Conservation (phyloP, 2,113 vertebrate species). For the Crotophaga sulcirostris region DNA sequence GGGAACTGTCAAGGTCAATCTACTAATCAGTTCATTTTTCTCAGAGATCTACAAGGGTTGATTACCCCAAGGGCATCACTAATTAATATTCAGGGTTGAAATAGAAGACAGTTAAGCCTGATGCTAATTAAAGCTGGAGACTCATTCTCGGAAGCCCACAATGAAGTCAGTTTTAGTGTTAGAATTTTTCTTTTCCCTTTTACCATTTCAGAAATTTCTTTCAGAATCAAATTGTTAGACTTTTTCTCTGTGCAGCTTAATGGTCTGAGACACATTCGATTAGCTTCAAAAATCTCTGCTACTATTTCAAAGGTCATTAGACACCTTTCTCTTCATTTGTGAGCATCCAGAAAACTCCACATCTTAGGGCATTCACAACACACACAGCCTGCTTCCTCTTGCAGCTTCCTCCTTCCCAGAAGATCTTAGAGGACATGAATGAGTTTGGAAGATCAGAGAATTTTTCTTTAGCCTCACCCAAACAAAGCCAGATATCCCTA, state of each 20-base stretch:
- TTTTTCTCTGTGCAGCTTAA: background rate
- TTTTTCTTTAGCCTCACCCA: background rate
- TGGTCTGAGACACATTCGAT: background rate
- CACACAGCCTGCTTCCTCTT: background rate
- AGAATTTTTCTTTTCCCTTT: background rate
- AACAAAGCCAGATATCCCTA: background rate
- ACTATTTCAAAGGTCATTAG: background rate
- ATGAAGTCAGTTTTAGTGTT: background rate
- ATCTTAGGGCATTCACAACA: background rate
- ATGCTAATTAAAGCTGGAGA: conserved; percentile 55
- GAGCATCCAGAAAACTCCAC: background rate
- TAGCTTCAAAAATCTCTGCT: background rate
- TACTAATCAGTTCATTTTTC: conserved; percentile 64
- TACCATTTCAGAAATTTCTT: background rate
- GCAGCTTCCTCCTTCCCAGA: background rate
- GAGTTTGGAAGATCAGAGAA: background rate
- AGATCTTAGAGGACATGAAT: background rate
- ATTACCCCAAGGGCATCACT: conserved; percentile 57
- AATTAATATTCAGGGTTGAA: conserved; percentile 62
- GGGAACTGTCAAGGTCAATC: conserved; percentile 57
- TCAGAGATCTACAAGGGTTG: conserved; percentile 31
- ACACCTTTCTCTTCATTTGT: background rate
- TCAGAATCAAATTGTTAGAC: background rate
- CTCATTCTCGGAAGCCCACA: conserved; percentile 9
- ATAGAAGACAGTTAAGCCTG: conserved; percentile 23